Percentiles rank a stretch among this genome's conserved stretches.
Evolutionary conservation across 2,113 vertebrate species (phyloP).

Genomic region (Crocuta crocuta): DNA sequence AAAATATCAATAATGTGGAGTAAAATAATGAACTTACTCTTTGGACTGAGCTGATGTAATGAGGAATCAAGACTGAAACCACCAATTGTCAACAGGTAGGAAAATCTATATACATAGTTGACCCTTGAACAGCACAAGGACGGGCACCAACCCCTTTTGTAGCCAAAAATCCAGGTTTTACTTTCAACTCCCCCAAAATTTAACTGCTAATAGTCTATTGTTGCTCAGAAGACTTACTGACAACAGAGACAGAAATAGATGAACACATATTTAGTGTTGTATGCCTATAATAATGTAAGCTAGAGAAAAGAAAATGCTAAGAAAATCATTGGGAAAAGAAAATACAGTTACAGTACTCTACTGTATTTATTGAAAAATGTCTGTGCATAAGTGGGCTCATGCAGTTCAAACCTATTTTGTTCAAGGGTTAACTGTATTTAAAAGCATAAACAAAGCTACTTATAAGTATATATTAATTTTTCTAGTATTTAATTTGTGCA

Average conservation of each 20-base stretch:
- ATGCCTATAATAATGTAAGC: not conserved
- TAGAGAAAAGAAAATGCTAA: not conserved
- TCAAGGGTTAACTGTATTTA: not conserved
- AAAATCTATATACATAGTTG: not conserved
- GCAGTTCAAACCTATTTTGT: not conserved
- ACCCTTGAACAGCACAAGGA: not conserved
- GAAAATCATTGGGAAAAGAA: not conserved
- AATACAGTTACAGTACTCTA: not conserved
- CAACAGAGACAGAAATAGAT: not conserved
- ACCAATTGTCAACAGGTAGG: not conserved
- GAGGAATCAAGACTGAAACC: not conserved
- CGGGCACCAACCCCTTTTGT: not conserved
- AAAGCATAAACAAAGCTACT: not conserved
- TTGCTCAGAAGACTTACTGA: not conserved
- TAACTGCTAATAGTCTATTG: not conserved
- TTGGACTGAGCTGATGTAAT: not conserved
- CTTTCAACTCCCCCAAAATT: not conserved
- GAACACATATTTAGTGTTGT: not conserved
- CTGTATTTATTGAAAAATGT: not conserved
- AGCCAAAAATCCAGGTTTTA: not conserved
- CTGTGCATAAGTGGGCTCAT: not conserved
- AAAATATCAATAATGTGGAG: not conserved
- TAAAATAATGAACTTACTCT: not conserved
- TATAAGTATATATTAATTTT: not conserved
- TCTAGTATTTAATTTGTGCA: not conserved